Evolutionary conservation across 2,888 invertebrate species (phyloP), one percentile per base, ranked within the genome.

Genomic region (Antheraea yamamai): DNA sequence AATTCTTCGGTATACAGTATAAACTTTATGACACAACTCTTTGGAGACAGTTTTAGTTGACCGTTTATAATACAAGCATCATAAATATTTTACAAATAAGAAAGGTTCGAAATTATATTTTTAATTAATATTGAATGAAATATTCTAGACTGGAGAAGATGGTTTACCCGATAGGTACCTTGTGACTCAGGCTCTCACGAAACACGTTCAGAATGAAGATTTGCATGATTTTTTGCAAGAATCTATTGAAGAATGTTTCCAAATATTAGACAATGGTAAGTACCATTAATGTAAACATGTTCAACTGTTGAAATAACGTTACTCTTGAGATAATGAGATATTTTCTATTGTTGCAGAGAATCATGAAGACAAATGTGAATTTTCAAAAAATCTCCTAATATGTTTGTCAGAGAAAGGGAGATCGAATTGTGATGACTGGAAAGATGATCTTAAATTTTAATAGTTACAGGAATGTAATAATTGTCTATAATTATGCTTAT

Each of bases 351-450:
- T 92, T 91, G 8, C 89, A 95, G 96, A 95, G 79, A 93, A 94
- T 47, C 89, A 92, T 51, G 93, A 94, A 78, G 96, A 97, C 18
- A 96, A 96, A 79, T 97, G 97, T 82, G 94, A 95, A 73, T 97
- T 96, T 84, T 96, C 97, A 0, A 96, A 95, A 77, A 95, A 96
- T 80, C 89, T 97, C 30, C 87, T 97, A 74, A 95, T 94, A 78
- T 97, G 97, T 82, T 91, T 97, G 81, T 95, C 96, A 0, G 97
- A 97, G 78, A 97, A 96, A 83, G 97, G 96, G n/a, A 95, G 95
- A 84, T 95, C 96, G 4, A 97, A 96, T 85, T 97, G 97, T 83
- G 97, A 97, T 30, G 97, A 97, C 83, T 97, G 97, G 97, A 96
- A 96, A 75, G 95, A 96, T 2, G 89, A 91, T 73, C 78, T 91